Conservation (phyloP, 2,113 vertebrate genomes). For the Arizona elegans region DNA sequence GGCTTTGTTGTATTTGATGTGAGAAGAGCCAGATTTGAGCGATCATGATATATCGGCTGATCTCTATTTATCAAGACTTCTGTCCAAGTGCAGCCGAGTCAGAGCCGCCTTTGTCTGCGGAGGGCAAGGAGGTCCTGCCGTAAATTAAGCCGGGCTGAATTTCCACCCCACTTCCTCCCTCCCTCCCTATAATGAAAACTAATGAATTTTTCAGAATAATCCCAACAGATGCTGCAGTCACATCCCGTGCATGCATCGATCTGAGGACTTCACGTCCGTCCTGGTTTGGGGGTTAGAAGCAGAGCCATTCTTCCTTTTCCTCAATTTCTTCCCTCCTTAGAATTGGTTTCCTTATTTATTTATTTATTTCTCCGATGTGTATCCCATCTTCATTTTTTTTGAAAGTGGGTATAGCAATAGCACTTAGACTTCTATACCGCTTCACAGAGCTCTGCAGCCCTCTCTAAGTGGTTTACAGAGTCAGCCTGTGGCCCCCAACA, state of each 20-base stretch:
- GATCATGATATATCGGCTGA: neutral
- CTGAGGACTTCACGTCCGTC: neutral
- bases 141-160: neutral
- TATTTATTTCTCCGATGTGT: neutral
- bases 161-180: accelerated
- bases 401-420: too few relatives aligned
- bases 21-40: neutral
- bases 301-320: neutral
- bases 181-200: neutral
- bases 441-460: too few relatives aligned
- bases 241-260: neutral
- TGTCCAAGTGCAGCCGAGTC: neutral
- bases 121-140: neutral
- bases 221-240: neutral
- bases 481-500: too few relatives aligned
- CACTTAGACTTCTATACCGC: too few relatives aligned
- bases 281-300: neutral
- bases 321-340: neutral
- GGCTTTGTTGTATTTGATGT: neutral
- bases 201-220: neutral
- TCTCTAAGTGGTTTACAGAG: too few relatives aligned
- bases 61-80: neutral
- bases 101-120: neutral
- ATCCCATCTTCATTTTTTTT: neutral
- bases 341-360: neutral